A percentile compares a stretch with the other conserved stretches of the same genome.
Conservation (phyloP, 2,797 vertebrate species). For the Pseudocheirus occidentalis region DNA sequence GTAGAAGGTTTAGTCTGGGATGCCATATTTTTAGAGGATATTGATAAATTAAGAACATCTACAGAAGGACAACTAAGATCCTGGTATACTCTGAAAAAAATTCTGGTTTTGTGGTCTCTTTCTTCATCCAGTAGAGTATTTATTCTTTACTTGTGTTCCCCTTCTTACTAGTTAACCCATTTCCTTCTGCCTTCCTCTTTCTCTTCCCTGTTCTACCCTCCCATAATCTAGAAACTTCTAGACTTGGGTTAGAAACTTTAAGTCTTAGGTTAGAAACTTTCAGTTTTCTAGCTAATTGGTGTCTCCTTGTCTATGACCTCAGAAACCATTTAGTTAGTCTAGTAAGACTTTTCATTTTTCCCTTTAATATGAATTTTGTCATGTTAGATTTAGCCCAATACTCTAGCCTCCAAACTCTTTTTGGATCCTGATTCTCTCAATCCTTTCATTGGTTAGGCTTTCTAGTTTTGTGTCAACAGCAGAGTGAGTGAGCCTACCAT, state of each 20-base stretch:
- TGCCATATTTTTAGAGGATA: neutral
- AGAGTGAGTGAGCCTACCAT: neutral
- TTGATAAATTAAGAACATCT: neutral
- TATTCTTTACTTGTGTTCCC: neutral
- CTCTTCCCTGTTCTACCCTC: neutral
- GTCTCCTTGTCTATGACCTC: neutral
- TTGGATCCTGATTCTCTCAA: neutral
- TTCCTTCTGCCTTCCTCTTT: neutral
- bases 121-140: neutral
- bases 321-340: neutral
- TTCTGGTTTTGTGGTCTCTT: neutral
- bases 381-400: neutral
- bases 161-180: neutral
- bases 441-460: neutral
- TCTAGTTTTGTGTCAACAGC: neutral
- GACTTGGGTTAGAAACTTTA: neutral
- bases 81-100: neutral
- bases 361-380: neutral
- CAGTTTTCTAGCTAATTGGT: neutral
- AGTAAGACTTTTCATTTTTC: neutral
- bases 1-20: neutral
- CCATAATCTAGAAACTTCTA: neutral
- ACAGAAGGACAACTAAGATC: neutral
- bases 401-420: neutral
- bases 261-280: neutral